Base-by-base conservation (phyloP, 2,113 vertebrate species). In the Furnarius figulus region DNA sequence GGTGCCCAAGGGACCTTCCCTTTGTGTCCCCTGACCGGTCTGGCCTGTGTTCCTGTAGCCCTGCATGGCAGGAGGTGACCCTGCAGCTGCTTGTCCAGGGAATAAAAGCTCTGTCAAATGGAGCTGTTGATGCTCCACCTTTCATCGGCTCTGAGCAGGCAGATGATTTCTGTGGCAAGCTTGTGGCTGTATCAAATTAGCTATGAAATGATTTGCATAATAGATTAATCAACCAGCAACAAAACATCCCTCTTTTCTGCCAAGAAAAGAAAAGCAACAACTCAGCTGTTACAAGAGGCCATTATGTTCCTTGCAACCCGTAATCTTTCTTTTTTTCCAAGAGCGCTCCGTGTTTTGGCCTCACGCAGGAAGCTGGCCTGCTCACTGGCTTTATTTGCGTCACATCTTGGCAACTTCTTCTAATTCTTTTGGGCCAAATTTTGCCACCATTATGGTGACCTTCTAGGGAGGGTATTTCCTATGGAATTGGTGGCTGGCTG, bases 381-480 rank as follows among this genome's bases (percentile, higher is more conserved):
- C 87, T 93, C 27, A 0, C 82, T 59, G 87, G 5, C 87, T 84
- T 84, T 6, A 74, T 94, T 86, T 96, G 95, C 65, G 73, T 97
- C 96, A 96, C 80, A 19, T 72, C 86, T 96, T 96, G 93, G 93
- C 95, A 94, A 70, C 80, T 87, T 47, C 33, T 73, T 30, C 53
- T 37, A 17, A 39, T 93, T 93, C 85, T 95, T 95, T 33, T 40
- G 73, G 90, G 92, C 93, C 96, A 94, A 92, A 95, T 89, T 89
- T 94, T 96, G 96, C 96, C 95, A 96, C 95, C 74, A 0, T 94
- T 93, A 58, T 39, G 90, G 95, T 95, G 95, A 97, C 96, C 93
- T 97, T 97, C 89, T 93, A 78, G 90, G 96, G 96, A 96, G 95
- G 92, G 88, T 94, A 75, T 90, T 97, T 97, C 93, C 96, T 95